Evolutionary conservation across 2,797 vertebrate species (phyloP).

Genomic region (Darevskia nairensis): DNA sequence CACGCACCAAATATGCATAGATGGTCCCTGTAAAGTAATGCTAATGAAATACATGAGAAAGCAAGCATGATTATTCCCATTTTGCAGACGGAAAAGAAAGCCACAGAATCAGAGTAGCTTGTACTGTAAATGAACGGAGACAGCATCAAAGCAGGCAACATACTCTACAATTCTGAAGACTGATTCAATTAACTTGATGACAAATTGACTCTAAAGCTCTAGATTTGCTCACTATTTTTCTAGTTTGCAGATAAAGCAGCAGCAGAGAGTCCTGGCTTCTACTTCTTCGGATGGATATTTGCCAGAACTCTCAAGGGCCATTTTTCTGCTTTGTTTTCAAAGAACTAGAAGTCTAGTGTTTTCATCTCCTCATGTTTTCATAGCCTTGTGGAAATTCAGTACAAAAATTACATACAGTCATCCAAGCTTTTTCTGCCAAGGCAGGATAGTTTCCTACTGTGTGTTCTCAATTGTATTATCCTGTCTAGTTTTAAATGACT

Average conservation of each 20-base stretch:
- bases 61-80: background rate
- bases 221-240: slow-evolving; percentile 37
- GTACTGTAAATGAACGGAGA: background rate
- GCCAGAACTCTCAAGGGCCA: slow-evolving; percentile 44
- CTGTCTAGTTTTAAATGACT: slow-evolving; percentile 45
- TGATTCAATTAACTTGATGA: background rate
- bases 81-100: slow-evolving; percentile 41
- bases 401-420: slow-evolving; percentile 39
- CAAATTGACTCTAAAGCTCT: background rate
- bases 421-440: slow-evolving; percentile 56
- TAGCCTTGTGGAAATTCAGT: slow-evolving; percentile 60
- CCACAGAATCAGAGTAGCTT: slow-evolving; percentile 15
- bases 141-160: background rate
- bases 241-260: slow-evolving; percentile 43
- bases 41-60: background rate
- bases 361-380: slow-evolving; percentile 62
- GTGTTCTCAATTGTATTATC: slow-evolving; percentile 48
- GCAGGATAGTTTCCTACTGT: slow-evolving; percentile 60
- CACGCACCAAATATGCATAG: background rate
- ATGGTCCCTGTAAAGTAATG: background rate
- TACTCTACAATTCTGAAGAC: background rate
- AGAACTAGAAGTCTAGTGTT: slow-evolving; percentile 55
- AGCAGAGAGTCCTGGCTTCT: slow-evolving; percentile 22
- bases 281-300: slow-evolving; percentile 38
- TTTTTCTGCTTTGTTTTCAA: slow-evolving; percentile 57